Evolutionary conservation across 2,113 vertebrate genomes (phyloP).

Genomic region (Aleadryas rufinucha): DNA sequence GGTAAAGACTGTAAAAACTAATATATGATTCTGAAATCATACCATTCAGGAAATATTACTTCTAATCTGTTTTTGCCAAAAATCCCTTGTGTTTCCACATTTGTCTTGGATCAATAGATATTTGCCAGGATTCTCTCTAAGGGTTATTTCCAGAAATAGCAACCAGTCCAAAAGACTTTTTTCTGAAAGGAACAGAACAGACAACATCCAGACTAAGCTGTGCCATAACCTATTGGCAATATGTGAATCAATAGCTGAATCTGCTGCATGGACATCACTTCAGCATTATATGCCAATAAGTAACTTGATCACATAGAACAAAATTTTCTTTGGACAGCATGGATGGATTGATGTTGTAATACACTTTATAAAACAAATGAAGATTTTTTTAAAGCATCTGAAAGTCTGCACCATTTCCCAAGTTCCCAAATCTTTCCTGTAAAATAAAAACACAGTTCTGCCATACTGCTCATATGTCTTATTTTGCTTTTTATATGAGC

Average conservation of each 20-base stretch:
- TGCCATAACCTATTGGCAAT: neutral
- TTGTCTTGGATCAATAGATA: neutral
- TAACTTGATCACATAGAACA: neutral
- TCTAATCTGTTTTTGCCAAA: neutral
- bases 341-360: neutral
- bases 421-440: neutral
- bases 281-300: neutral
- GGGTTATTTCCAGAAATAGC: neutral
- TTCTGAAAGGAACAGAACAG: neutral
- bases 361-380: neutral
- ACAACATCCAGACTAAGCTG: neutral
- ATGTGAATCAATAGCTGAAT: neutral
- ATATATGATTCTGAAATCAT: neutral
- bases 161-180: neutral
- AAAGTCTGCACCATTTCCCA: neutral
- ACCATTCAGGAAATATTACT: neutral
- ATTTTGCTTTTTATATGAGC: neutral
- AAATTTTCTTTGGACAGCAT: neutral
- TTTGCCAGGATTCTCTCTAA: neutral
- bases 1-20: neutral
- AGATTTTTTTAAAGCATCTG: neutral
- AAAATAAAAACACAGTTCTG: neutral
- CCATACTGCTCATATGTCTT: neutral
- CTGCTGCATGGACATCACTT: neutral
- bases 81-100: neutral